Evolutionary conservation across 2,113 vertebrate species (phyloP).

Genomic region (Agapornis roseicollis): DNA sequence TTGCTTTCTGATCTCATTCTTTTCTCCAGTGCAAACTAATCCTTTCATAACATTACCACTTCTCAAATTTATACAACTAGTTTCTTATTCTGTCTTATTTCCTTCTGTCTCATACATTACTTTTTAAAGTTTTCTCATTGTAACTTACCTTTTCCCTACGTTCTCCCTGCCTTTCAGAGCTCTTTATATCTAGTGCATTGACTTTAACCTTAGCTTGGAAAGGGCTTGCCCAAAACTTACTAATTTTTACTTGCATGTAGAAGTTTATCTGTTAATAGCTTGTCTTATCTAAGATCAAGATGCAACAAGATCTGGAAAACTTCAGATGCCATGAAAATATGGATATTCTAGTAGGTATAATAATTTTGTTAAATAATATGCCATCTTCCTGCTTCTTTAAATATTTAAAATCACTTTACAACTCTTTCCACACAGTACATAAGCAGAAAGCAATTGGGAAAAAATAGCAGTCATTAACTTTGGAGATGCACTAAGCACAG

Average conservation of each 20-base stretch:
- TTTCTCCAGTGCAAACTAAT: neutral
- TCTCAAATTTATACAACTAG: neutral
- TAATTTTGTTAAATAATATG: slow-evolving; percentile 11
- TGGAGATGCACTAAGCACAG: slow-evolving; percentile 31
- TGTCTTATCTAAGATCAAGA: neutral
- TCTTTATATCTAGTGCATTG: neutral
- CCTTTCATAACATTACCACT: neutral
- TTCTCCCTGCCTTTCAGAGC: neutral
- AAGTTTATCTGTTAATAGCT: neutral
- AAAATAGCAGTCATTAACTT: slow-evolving; percentile 65
- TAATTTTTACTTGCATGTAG: neutral
- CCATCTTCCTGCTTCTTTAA: slow-evolving; percentile 24
- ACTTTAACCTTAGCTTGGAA: neutral
- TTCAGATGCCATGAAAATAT: neutral
- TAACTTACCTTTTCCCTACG: neutral
- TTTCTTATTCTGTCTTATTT: neutral
- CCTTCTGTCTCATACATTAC: neutral
- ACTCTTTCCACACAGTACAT: neutral
- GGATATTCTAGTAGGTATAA: neutral
- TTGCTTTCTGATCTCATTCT: slow-evolving; percentile 5
- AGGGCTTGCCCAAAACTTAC: neutral
- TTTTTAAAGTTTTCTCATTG: neutral
- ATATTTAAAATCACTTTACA: slow-evolving; percentile 49
- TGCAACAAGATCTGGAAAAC: neutral
- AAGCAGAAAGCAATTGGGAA: slow-evolving; percentile 44